Base-by-base conservation (phyloP, 2,797 vertebrate genomes). In the Typhlichthys subterraneus region DNA sequence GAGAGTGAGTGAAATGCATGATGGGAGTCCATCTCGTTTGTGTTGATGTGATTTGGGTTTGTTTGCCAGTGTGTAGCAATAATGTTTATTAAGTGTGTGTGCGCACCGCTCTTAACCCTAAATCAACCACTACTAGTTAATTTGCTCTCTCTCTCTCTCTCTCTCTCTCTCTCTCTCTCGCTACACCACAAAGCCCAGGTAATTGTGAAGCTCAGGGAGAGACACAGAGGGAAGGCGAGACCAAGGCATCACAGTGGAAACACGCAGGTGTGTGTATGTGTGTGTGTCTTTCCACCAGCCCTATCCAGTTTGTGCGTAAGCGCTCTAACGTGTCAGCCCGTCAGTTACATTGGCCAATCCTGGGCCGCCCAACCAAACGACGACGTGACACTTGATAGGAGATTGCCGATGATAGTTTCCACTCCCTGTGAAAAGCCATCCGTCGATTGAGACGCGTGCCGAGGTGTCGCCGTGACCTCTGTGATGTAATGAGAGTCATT, bases 51-150 rank as follows among this genome's bases (percentile, higher is more conserved):
- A 48, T 54, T 12, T 67, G 63, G 15, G 42, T n/a, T 1, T 19
- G 49, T 33, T 5, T 9, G 33, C 13, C 1, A 9, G 19, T 12
- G n/a, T 12, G 9, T 53, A 23, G 53, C 12, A 38, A 57, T 57
- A 38, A 51, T 61, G 49, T 63, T 47, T 0, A 6, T 62, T 48
- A 12, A 48, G 29, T 49, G 63, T 62, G 61, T 23, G 49, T 62
- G 4, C n/a, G 8, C 33, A 38, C 42, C 19, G 51, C 48, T 45
- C 47, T 70, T 75, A 13, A 31, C 79, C 15, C 82, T 80, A 66
- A 85, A 82, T 81, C 77, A 81, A 63, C 63, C 71, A 75, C 65
- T 72, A 76, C 59, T 64, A 69, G 58, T 73, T 62, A 53, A 70
- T 60, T 76, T 67, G 76, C 72, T 68, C 15, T 8, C 33, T 38